A percentile compares a stretch with the other conserved stretches of the same genome.
These are phyloP conservation scores for Oscheius myriophilus DNA, from an alignment of 2,888 invertebrate species.

Conservation along the genomic window DNA sequence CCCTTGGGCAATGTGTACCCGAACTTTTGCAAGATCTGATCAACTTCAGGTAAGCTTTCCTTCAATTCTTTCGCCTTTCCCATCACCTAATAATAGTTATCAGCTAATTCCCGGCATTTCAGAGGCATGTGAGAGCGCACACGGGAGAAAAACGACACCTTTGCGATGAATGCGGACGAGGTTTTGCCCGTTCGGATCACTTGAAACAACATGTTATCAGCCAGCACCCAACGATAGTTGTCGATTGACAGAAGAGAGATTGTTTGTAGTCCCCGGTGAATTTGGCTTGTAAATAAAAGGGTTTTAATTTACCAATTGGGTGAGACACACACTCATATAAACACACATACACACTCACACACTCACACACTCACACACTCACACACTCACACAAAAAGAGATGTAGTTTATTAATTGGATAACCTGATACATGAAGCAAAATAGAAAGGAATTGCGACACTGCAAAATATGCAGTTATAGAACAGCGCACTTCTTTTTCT, in stretches of 20 bases:
- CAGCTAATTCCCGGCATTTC: background rate
- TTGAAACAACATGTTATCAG: conserved; percentile 39
- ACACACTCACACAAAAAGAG: too few relatives aligned
- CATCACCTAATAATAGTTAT: background rate
- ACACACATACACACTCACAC: too few relatives aligned
- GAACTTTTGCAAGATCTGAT: conserved; percentile 45
- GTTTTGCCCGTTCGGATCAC: conserved; percentile 48
- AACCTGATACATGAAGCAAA: too few relatives aligned
- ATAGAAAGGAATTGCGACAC: too few relatives aligned
- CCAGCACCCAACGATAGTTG: conserved; percentile 16
- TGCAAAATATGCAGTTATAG: conserved; percentile 31
- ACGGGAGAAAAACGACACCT: conserved; percentile 38
- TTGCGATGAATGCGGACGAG: conserved; percentile 33
- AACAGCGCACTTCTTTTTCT: conserved; percentile 62
- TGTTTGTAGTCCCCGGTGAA: too few relatives aligned
- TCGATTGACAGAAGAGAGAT: conserved; percentile 3
- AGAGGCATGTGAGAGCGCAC: conserved; percentile 42
- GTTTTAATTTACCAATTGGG: too few relatives aligned
- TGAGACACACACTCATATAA: too few relatives aligned
- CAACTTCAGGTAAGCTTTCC: conserved; percentile 37
- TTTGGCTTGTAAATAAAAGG: too few relatives aligned
- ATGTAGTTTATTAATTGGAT: too few relatives aligned
- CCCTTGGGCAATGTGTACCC: conserved; percentile 35
- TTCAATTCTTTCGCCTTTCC: background rate
- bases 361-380: too few relatives aligned